Evolutionary conservation across 2,888 invertebrate genomes (phyloP).

Genomic region (Apodemia duryi): DNA sequence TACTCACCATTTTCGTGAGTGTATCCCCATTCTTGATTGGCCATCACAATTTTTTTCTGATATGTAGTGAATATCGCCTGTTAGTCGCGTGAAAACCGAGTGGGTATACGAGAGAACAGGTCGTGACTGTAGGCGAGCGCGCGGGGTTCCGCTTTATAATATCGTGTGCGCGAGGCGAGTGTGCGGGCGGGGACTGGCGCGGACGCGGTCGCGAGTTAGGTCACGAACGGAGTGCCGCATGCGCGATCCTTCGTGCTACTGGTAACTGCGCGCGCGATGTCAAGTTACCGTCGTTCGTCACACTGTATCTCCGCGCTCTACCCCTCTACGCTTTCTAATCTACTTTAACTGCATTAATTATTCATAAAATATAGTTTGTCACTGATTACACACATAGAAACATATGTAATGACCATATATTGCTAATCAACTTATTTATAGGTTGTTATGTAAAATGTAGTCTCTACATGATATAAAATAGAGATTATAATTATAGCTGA

Average conservation of each 20-base stretch:
- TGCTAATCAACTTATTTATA: background rate
- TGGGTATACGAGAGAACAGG: conserved; percentile 61
- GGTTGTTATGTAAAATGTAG: background rate
- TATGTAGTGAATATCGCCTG: conserved; percentile 31
- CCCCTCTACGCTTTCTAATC: conserved; percentile 48
- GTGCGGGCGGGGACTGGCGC: conserved; percentile 42
- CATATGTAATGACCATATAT: background rate
- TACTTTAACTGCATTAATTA: conserved; percentile 26
- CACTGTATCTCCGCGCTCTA: conserved; percentile 34
- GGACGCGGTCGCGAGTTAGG: conserved; percentile 36
- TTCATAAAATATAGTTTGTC: background rate
- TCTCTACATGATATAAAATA: background rate
- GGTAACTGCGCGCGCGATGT: conserved; percentile 43
- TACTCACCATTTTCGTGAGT: conserved; percentile 79
- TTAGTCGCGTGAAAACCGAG: conserved; percentile 47
- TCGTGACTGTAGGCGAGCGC: conserved; percentile 68
- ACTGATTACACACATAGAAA: background rate
- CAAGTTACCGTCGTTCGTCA: conserved; percentile 36
- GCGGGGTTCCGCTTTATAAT: conserved; percentile 59
- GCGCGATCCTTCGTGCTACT: conserved; percentile 51
- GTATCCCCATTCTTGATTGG: conserved; percentile 79
- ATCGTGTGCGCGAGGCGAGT: conserved; percentile 36
- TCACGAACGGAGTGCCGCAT: conserved; percentile 36
- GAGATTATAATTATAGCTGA: background rate
- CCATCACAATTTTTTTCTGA: conserved; percentile 47